Evolutionary conservation across 2,797 vertebrate species (phyloP).

Genomic region (Sebastes itinus): DNA sequence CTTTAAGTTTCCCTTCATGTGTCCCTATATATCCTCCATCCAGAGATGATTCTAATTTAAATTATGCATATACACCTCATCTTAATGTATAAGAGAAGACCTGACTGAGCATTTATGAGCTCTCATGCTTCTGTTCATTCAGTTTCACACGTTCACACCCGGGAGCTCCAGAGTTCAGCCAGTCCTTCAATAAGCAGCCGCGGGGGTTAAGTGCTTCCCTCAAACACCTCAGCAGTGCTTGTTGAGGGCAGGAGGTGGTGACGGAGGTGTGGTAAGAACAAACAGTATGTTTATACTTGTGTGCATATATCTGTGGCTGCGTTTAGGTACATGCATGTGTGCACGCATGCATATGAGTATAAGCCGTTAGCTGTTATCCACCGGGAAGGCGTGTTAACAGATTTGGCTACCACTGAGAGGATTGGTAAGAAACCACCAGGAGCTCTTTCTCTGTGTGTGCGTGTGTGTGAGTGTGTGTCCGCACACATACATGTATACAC

Average conservation of each 20-base stretch:
- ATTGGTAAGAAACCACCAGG: constrained; percentile 58
- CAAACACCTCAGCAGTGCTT: too few relatives aligned
- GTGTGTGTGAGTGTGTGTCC: constrained; percentile 1
- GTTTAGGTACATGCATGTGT: background rate
- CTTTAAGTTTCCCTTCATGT: background rate
- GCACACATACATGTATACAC: too few relatives aligned
- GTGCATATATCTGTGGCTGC: background rate
- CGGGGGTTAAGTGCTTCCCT: background rate
- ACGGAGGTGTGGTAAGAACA: background rate
- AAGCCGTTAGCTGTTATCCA: constrained; percentile 54
- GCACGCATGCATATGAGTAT: background rate
- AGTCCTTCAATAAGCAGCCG: background rate
- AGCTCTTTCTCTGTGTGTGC: constrained; percentile 19
- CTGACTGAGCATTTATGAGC: background rate
- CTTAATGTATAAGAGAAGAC: background rate
- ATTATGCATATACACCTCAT: background rate
- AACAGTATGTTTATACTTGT: background rate
- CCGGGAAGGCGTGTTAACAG: constrained; percentile 63
- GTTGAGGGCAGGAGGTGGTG: background rate
- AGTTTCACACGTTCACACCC: background rate
- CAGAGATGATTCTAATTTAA: background rate
- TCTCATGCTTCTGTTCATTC: background rate
- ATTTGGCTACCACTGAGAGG: constrained; percentile 57
- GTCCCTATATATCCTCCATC: background rate
- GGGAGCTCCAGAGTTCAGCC: constrained; percentile 11